Conservation (phyloP, 2,113 vertebrate genomes). For the Carassius auratus region DNA sequence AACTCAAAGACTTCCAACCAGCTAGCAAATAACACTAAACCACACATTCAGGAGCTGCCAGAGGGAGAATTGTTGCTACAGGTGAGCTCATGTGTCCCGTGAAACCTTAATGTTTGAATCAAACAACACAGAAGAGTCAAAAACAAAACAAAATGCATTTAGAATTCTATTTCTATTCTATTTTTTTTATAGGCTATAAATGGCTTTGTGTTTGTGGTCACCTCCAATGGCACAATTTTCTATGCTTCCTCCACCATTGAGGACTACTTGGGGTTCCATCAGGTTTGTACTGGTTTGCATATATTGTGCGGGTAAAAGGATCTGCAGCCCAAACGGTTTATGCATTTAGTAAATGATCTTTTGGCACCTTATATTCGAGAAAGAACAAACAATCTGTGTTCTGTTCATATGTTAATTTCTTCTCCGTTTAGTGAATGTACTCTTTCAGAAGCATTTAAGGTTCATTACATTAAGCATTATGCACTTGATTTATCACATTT, state of each 20-base stretch:
- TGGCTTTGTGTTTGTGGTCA: slow-evolving; percentile 85
- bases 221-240: slow-evolving; percentile 81
- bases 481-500: background rate
- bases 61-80: slow-evolving; percentile 84
- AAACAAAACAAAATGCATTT: background rate
- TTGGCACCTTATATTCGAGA: background rate
- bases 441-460: background rate
- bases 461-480: background rate
- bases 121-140: background rate
- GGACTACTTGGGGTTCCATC: slow-evolving; percentile 75
- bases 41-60: slow-evolving; percentile 65
- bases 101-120: background rate
- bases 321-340: slow-evolving; percentile 40
- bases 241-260: slow-evolving; percentile 84
- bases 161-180: background rate
- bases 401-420: background rate
- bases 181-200: slow-evolving; percentile 76
- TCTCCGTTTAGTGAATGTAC: background rate
- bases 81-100: slow-evolving; percentile 63
- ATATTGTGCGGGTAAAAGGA: background rate
- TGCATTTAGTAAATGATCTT: background rate
- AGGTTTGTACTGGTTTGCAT: slow-evolving; percentile 35
- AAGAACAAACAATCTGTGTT: background rate
- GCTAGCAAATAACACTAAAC: slow-evolving; percentile 67
- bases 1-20: slow-evolving; percentile 67